These are phyloP conservation scores for Microcebus griseorufus DNA, from an alignment of 2,113 vertebrate genomes.

Conservation along the genomic window DNA sequence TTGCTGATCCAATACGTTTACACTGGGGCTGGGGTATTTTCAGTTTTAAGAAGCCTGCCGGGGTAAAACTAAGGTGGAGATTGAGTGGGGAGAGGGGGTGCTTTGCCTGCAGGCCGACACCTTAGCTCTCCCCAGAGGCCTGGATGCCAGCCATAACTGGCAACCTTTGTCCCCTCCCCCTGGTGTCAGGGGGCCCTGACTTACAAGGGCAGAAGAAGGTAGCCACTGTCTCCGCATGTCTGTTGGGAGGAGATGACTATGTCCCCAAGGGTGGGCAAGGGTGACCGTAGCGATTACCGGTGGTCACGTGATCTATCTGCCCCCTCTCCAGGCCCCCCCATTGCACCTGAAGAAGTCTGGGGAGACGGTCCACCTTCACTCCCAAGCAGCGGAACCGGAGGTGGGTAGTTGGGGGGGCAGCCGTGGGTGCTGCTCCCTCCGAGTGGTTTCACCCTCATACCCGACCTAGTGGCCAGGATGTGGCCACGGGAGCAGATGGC, in stretches of 20 bases:
- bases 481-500: not conserved
- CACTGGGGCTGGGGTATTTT: not conserved
- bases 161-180: too few relatives aligned
- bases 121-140: not conserved
- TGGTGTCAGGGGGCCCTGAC: accelerated
- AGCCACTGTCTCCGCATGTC: not conserved
- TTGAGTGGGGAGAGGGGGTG: too few relatives aligned
- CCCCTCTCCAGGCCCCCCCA: not conserved
- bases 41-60: not conserved
- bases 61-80: not conserved
- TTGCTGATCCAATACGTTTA: not conserved
- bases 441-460: not conserved
- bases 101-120: not conserved
- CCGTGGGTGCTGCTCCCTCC: accelerated
- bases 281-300: not conserved
- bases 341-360: not conserved
- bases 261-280: not conserved
- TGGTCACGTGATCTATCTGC: accelerated
- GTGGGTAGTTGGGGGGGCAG: accelerated
- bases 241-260: not conserved
- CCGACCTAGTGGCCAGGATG: not conserved
- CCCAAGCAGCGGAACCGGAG: not conserved
- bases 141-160: not conserved
- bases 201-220: not conserved
- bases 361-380: not conserved